A percentile compares a stretch with the other conserved stretches of the same genome.
These are phyloP conservation scores for Diaperis boleti DNA, from an alignment of 2,888 invertebrate species.

Conservation along the genomic window DNA sequence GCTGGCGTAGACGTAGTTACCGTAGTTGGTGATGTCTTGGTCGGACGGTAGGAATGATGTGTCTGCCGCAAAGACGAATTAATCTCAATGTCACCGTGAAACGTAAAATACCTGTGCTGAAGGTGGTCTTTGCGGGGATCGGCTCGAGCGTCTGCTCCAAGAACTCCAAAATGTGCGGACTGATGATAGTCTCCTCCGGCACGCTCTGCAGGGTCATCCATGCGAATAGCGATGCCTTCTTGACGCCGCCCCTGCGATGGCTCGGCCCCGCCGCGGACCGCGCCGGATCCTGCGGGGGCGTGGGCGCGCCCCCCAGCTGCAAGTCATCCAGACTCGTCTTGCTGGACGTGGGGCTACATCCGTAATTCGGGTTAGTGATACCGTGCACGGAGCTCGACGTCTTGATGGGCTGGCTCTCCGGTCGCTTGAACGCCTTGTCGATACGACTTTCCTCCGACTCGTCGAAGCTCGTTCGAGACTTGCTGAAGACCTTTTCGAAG, in stretches of 20 bases:
- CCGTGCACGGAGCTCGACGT: constrained; percentile 60
- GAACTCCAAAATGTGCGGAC: constrained; percentile 96
- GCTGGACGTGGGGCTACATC: constrained; percentile 58
- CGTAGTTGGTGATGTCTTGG: constrained; percentile 74
- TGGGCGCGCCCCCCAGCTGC: constrained; percentile 51
- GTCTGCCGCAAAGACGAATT: constrained; percentile 51
- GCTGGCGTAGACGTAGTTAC: constrained; percentile 89
- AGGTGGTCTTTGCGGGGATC: constrained; percentile 74
- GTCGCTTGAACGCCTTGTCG: constrained; percentile 63
- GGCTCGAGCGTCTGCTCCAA: constrained; percentile 97
- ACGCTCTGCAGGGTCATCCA: constrained; percentile 98
- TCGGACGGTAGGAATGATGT: constrained; percentile 61
- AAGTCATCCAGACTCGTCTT: constrained; percentile 56
- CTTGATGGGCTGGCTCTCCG: constrained; percentile 52
- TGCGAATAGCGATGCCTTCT: constrained; percentile 90
- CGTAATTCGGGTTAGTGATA: constrained; percentile 65
- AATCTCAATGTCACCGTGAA: too few relatives aligned
- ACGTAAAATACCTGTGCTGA: constrained; percentile 49
- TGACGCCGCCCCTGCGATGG: constrained; percentile 67
- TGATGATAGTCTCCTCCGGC: constrained; percentile 97
- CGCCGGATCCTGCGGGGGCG: constrained; percentile 51
- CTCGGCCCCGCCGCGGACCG: background rate
- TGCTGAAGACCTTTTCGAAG: constrained; percentile 56
- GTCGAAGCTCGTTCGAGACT: constrained; percentile 40
- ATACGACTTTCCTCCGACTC: constrained; percentile 62